phyloP scores from a whole-genome alignment of 1,140 invertebrate genomes.

The Brevipalpus yothersi region DNA sequence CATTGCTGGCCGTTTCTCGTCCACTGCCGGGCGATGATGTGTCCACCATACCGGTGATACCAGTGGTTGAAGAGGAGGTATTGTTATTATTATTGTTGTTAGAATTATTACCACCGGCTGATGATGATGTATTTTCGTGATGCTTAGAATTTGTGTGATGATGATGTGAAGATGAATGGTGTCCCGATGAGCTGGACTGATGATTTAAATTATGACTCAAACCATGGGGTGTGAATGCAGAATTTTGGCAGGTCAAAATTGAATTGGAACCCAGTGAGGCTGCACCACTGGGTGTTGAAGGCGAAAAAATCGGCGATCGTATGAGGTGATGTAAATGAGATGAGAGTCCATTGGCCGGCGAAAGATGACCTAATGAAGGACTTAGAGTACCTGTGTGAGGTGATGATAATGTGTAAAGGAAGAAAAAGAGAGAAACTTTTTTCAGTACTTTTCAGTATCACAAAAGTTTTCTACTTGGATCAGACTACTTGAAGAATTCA shows the following conservation, averaged over 20 bases:
- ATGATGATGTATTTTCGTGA: conserved; percentile 14
- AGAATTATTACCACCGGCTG: conserved; percentile 12
- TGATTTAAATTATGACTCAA: conserved; percentile 1
- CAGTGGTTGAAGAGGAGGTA: neutral
- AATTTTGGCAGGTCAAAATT: neutral
- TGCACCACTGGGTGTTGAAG: neutral
- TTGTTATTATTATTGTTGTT: conserved; percentile 1
- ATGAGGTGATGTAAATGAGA: conserved; percentile 10
- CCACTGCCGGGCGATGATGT: neutral
- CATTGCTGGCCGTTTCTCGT: conserved; percentile 15
- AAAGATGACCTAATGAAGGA: conserved; percentile 11
- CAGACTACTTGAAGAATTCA: too few relatives aligned
- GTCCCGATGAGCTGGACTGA: neutral
- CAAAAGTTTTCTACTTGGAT: too few relatives aligned
- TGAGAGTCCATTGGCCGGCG: conserved; percentile 5
- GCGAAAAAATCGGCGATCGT: conserved; percentile 5
- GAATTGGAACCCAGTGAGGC: neutral
- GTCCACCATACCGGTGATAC: neutral
- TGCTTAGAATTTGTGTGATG: neutral
- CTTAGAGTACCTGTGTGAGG: conserved; percentile 10
- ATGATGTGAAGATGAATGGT: neutral
- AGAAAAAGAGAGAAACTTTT: neutral
- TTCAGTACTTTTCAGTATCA: neutral
- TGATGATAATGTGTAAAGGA: neutral
- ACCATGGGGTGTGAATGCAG: conserved; percentile 1